phyloP scores from a whole-genome alignment of 2,888 invertebrate genomes.

The Smittia aterrima region DNA sequence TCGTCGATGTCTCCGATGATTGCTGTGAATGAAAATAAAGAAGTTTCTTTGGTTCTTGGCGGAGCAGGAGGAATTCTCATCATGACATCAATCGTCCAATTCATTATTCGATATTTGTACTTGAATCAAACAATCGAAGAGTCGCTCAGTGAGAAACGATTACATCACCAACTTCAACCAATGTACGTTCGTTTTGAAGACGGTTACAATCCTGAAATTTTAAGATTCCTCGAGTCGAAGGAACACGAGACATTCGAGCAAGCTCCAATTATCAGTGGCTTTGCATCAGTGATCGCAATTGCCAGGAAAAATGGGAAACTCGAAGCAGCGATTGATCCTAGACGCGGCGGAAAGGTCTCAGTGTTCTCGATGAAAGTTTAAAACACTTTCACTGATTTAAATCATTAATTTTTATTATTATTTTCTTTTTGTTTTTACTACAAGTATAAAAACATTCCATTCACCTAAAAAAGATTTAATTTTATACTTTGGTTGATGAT shows the following conservation, averaged over 20 bases:
- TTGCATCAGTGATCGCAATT: slow-evolving; percentile 63
- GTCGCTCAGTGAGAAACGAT: slow-evolving; percentile 65
- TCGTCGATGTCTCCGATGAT: slow-evolving; percentile 91
- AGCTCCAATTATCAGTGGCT: slow-evolving; percentile 57
- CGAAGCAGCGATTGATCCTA: slow-evolving; percentile 52
- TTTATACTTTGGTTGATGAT: not conserved
- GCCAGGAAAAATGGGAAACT: slow-evolving; percentile 51
- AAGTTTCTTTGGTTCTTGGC: slow-evolving; percentile 69
- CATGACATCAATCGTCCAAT: not conserved
- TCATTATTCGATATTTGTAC: not conserved
- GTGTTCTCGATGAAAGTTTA: too few relatives aligned
- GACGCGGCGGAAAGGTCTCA: slow-evolving; percentile 52
- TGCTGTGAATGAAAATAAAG: slow-evolving; percentile 63
- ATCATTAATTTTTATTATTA: slow-evolving; percentile 35
- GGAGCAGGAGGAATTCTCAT: slow-evolving; percentile 65
- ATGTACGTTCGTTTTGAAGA: slow-evolving; percentile 68
- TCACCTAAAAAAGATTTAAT: slow-evolving; percentile 39
- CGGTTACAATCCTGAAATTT: slow-evolving; percentile 56
- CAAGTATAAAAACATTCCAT: slow-evolving; percentile 42
- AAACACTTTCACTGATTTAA: not conserved
- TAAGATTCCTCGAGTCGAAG: slow-evolving; percentile 54
- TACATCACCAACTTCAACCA: slow-evolving; percentile 87
- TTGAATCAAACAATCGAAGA: slow-evolving; percentile 7
- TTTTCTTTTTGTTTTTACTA: slow-evolving; percentile 34
- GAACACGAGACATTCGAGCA: slow-evolving; percentile 57